These are phyloP conservation scores for Tokudaia tokunoshimensis DNA, from an alignment of 2,797 vertebrate species.

Conservation along the genomic window DNA sequence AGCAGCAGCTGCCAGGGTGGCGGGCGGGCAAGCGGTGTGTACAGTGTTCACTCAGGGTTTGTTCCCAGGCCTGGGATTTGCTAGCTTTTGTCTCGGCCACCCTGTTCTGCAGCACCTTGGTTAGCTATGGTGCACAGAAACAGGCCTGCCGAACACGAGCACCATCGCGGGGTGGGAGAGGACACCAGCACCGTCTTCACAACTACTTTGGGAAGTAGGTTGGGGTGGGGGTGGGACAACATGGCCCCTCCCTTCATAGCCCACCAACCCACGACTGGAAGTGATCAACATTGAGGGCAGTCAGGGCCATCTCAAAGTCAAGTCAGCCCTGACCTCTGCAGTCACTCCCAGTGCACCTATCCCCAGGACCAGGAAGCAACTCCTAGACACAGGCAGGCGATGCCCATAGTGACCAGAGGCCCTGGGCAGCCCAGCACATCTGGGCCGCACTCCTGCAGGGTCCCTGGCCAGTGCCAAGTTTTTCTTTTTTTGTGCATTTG, in stretches of 20 bases:
- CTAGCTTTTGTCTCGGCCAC: neutral
- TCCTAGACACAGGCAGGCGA: neutral
- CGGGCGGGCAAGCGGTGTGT: neutral
- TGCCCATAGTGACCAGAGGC: neutral
- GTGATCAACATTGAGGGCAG: neutral
- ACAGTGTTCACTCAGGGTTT: constrained; percentile 25
- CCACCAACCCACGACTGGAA: neutral
- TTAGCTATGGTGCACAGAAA: neutral
- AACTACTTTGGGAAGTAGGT: neutral
- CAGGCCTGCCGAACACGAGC: neutral
- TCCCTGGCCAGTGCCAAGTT: neutral
- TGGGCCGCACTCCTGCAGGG: neutral
- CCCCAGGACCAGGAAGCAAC: neutral
- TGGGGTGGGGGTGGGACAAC: neutral
- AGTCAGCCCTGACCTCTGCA: neutral
- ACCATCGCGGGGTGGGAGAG: neutral
- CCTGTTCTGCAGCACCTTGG: neutral
- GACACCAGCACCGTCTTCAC: constrained; percentile 60
- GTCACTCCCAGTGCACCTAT: neutral
- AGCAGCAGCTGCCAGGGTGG: neutral
- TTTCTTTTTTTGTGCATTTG: constrained; percentile 64
- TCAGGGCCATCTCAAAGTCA: neutral
- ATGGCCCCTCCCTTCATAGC: neutral
- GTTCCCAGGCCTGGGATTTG: neutral
- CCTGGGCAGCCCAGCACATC: neutral